Evolutionary conservation across 2,888 invertebrate species (phyloP).

Genomic region (Macaria liturata): DNA sequence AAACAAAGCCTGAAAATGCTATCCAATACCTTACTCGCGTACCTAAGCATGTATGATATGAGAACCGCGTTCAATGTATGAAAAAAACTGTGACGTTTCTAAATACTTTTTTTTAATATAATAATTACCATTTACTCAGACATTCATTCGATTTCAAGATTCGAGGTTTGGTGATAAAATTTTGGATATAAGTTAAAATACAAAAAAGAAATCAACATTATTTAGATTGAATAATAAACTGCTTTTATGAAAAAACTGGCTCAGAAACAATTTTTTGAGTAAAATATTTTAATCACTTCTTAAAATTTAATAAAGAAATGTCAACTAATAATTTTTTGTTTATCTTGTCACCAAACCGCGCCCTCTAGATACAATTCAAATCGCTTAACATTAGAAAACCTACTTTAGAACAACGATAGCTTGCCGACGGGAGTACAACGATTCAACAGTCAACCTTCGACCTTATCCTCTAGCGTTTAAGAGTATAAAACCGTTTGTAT

Average conservation of each 20-base stretch:
- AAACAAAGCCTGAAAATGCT: slow-evolving; percentile 10
- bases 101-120: slow-evolving; percentile 1
- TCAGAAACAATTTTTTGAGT: too few species aligned
- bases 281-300: too few species aligned
- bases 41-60: slow-evolving; percentile 67
- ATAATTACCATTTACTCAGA: slow-evolving; percentile 11
- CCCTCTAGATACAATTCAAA: background rate
- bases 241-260: too few species aligned
- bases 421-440: slow-evolving; percentile 29
- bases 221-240: too few species aligned
- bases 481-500: slow-evolving; percentile 27
- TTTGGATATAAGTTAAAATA: too few species aligned
- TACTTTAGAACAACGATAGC: slow-evolving; percentile 63
- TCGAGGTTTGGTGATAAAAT: too few species aligned
- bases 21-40: slow-evolving; percentile 38
- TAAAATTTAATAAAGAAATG: slow-evolving; percentile 18
- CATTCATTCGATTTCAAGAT: slow-evolving; percentile 20
- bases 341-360: too few species aligned
- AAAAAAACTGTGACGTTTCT: slow-evolving; percentile 41
- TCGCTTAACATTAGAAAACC: slow-evolving; percentile 42
- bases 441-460: slow-evolving; percentile 21
- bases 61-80: slow-evolving; percentile 52
- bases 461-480: slow-evolving; percentile 22
- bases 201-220: too few species aligned
- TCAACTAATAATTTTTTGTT: background rate